A percentile compares a stretch with the other conserved stretches of the same genome.
Evolutionary conservation across 1,140 invertebrate genomes (phyloP).

Genomic region (Mycetomoellerius zeteki): DNA sequence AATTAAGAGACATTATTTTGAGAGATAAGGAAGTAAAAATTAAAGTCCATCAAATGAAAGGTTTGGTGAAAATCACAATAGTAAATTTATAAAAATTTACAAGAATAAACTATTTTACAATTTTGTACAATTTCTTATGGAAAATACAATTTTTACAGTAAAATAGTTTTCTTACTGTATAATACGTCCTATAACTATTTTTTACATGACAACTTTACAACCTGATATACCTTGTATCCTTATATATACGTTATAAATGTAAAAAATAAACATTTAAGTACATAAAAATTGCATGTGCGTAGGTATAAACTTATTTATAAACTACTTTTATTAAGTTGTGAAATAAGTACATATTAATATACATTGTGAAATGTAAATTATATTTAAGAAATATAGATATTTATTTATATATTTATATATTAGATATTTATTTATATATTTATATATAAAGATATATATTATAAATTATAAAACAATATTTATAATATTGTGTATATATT

Average conservation of each 20-base stretch:
- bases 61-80: constrained; percentile 73
- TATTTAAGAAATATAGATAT: neutral
- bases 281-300: neutral
- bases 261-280: constrained; percentile 43
- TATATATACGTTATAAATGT: neutral
- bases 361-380: neutral
- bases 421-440: too few relatives aligned
- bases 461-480: too few relatives aligned
- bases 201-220: neutral
- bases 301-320: constrained; percentile 18
- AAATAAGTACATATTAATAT: neutral
- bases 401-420: too few relatives aligned
- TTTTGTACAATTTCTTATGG: constrained; percentile 26
- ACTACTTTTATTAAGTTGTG: too few relatives aligned
- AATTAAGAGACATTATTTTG: constrained; percentile 67
- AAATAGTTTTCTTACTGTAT: constrained; percentile 26
- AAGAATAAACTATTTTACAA: constrained; percentile 62
- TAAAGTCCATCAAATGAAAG: constrained; percentile 77
- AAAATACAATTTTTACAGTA: constrained; percentile 41
- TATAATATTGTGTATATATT: too few relatives aligned
- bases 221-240: neutral
- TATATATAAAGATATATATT: too few relatives aligned
- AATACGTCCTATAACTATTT: constrained; percentile 4
- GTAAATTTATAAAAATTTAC: constrained; percentile 55
- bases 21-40: constrained; percentile 73